Percentiles rank a stretch among this genome's conserved stretches.
phyloP scores from a whole-genome alignment of 37 sponge, comb jelly and placozoan species.

The Cliona cf. orientalis region DNA sequence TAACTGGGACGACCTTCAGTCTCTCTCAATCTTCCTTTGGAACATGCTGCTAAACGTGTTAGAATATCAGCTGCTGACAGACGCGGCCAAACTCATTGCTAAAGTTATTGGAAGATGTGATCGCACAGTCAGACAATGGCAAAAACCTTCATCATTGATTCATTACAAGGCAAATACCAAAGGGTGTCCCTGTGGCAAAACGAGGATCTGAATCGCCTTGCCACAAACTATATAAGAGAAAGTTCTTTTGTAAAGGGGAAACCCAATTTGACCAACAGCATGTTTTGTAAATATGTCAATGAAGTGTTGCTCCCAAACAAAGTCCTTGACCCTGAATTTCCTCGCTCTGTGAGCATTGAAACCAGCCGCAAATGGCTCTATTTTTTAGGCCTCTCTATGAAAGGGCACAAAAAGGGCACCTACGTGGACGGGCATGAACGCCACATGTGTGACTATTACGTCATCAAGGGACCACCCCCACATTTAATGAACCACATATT shows the following conservation, averaged over 20 bases:
- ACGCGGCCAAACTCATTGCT: neutral
- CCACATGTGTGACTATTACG: too few species aligned
- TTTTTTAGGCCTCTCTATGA: too few species aligned
- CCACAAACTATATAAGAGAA: conserved; percentile 22
- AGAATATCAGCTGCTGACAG: neutral
- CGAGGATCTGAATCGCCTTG: conserved; percentile 10
- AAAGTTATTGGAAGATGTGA: neutral
- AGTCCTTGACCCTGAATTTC: too few species aligned
- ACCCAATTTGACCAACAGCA: conserved; percentile 17
- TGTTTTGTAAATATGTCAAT: conserved; percentile 8
- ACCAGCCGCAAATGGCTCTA: too few species aligned
- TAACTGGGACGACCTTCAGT: conserved; percentile 1
- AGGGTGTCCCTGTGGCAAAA: neutral
- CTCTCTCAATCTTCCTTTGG: conserved; percentile 6
- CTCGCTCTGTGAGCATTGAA: too few species aligned
- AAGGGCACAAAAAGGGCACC: too few species aligned
- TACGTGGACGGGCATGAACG: too few species aligned
- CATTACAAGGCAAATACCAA: conserved; percentile 23
- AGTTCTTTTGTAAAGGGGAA: conserved; percentile 31
- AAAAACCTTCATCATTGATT: too few species aligned
- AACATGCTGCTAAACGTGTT: neutral
- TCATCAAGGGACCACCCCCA: too few species aligned
- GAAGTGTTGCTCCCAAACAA: neutral
- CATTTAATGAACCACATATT: too few species aligned
- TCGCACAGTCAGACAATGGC: too few species aligned